A percentile compares a stretch with the other conserved stretches of the same genome.
Conservation (phyloP, 2,888 invertebrate genomes). For the Scaptodrosophila latifasciaeformis region DNA sequence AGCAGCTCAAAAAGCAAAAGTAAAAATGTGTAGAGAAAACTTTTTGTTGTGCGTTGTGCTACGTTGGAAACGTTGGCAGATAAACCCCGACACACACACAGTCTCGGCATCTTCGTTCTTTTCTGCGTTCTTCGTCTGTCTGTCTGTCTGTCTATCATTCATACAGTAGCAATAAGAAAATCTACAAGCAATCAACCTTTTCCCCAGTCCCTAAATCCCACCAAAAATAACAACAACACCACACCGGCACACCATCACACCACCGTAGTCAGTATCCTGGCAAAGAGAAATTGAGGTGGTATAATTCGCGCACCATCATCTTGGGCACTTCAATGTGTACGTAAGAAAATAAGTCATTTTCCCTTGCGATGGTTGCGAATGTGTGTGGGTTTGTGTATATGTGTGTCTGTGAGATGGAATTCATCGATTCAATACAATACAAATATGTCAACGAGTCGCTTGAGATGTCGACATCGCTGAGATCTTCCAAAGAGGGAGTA, state of each 20-base stretch:
- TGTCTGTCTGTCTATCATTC: not conserved
- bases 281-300: conserved; percentile 31
- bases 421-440: conserved; percentile 69
- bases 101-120: not conserved
- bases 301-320: conserved; percentile 11
- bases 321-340: conserved; percentile 52
- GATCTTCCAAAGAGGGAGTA: conserved; percentile 13
- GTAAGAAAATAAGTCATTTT: conserved; percentile 70
- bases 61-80: conserved; percentile 49
- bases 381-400: not conserved
- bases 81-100: conserved; percentile 12
- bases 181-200: conserved; percentile 54
- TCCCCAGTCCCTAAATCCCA: conserved; percentile 15
- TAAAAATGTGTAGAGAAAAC: conserved; percentile 60
- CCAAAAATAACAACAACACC: not conserved
- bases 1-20: conserved; percentile 62
- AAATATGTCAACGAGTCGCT: conserved; percentile 69
- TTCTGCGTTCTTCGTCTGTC: not conserved
- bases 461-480: conserved; percentile 56
- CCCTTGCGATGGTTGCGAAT: conserved; percentile 43
- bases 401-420: conserved; percentile 30
- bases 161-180: conserved; percentile 1
- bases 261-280: conserved; percentile 17
- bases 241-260: conserved; percentile 4
- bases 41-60: conserved; percentile 7